Percentiles rank a stretch among this genome's conserved stretches.
Evolutionary conservation across 2,797 vertebrate genomes (phyloP).

Genomic region (Neomorphus geoffroyi): DNA sequence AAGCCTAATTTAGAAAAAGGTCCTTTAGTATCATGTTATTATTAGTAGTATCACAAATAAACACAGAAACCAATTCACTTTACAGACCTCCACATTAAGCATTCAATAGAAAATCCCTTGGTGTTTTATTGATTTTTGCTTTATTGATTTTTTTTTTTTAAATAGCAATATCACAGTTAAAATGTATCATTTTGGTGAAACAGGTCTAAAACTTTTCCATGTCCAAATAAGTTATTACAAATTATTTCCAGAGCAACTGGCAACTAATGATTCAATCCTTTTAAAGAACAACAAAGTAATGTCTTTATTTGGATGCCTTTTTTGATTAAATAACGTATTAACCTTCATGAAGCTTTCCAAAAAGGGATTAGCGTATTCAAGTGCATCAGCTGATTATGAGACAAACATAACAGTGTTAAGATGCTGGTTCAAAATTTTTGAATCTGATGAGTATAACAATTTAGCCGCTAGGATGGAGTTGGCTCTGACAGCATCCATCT

Average conservation of each 20-base stretch:
- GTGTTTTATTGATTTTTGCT: constrained; percentile 47
- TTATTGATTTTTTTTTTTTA: constrained; percentile 58
- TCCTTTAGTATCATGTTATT: constrained; percentile 58
- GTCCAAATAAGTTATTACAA: constrained; percentile 16
- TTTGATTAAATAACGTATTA: constrained; percentile 70
- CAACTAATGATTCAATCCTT: constrained; percentile 54
- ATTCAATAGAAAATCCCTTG: constrained; percentile 61
- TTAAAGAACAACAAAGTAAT: constrained; percentile 60
- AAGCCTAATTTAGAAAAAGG: constrained; percentile 54
- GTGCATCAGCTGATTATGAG: constrained; percentile 55
- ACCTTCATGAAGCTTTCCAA: constrained; percentile 67
- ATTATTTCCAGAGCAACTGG: constrained; percentile 51
- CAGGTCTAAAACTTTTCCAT: constrained; percentile 43
- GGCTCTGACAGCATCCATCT: constrained; percentile 24
- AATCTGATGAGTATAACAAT: constrained; percentile 45
- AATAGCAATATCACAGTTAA: constrained; percentile 53
- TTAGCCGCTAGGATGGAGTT: constrained; percentile 19
- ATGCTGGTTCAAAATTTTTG: constrained; percentile 52
- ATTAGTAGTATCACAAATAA: constrained; percentile 69
- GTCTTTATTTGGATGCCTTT: constrained; percentile 57
- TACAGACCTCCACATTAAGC: constrained; percentile 53
- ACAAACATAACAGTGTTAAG: constrained; percentile 50
- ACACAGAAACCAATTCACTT: constrained; percentile 63
- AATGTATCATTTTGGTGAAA: constrained; percentile 53
- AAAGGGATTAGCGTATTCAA: constrained; percentile 41